Evolutionary conservation across 2,888 invertebrate species (phyloP), one percentile per base, ranked within the genome.

Genomic region (Mesorhabditis spiculigera): DNA sequence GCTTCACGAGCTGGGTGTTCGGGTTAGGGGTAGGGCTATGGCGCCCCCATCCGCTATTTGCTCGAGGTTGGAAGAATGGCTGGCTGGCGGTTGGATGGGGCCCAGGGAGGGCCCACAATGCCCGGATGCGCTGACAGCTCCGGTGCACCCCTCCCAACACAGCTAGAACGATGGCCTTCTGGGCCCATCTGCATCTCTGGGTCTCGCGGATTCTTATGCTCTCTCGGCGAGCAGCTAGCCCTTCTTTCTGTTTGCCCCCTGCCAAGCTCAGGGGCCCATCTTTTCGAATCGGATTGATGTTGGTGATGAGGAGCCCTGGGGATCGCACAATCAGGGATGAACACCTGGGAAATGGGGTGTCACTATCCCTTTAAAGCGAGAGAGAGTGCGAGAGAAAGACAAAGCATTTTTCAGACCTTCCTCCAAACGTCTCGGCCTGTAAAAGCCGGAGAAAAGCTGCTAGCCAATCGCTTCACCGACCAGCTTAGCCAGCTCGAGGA

Each of bases 401-500:
- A 3, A 28, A 28, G 28, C 1, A 28, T 28, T 28, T 74, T 80
- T 73, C 72, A 80, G 80, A 79, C 77, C 6, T 77, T 74, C 63
- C 71, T 81, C 10, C 81, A 81, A 78, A 81, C 81, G n/a, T 67
- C 72, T 45, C 75, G 78, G 65, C 61, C 69, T 10, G 76, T 82
- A 45, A 67, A 71, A 6, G 70, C 66, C 8, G 79, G 81, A 44
- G 82, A 82, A 64, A 67, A 71, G 28, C 71, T 78, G 13, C 45
- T 76, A 44, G 43, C 70, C 50, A 63, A 64, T 10, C 63, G 71
- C 1, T 67, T n/a, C 41, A 45, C 67, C 45, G 75, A 75, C 41
- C 13, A 8, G n/a, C 63, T 63, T 28, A 8, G 8, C 28, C 28
- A 28, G 8, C 6, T 63, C 6, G 63, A 63, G 8, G 63, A 63